Evolutionary conservation across 30 jellyfish, hydroid and myxozoan genomes (phyloP), one percentile per base, ranked within the genome.

Genomic region (Pelagia noctiluca): DNA sequence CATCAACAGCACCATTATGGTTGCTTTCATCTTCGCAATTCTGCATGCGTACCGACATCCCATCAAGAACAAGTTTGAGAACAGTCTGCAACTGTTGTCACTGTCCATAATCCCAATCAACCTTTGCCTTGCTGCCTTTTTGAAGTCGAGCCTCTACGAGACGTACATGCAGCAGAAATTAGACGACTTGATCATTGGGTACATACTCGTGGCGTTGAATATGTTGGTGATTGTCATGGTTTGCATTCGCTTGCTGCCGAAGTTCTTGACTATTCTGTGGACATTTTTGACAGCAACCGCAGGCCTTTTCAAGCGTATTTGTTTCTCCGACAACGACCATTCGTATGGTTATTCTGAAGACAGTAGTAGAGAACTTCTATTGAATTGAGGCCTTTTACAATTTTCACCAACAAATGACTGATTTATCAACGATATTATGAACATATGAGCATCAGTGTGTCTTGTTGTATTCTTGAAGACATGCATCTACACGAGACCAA

Each of bases 31-130:
- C 10, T 67, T 82, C 29, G 69, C 93, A 31, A 18, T 82, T n/a
- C 7, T 60, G 24, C 83, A 82, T 24, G 93, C 93, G 28, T 13
- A 19, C 42, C 49, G 32, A 64, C 50, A 69, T 10, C 93, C 93
- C 19, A 69, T 82, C 10, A 68, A 38, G 30, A 53, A 82, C 71
- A 21, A 36, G 22, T 46, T 54, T 50, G 93, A 82, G 76, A 70
- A 82, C 36, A 22, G 31, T 24, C 68, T 82, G 26, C 93, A 82
- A 75, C 34, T 82, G 35, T 10, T 82, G 53, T 68, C 93, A 28
- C 47, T 82, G 38, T 13, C 73, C 12, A 70, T 38, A 16, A 62
- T 82, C 18, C 76, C 76, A 25, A n/a, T 82, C 10, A 82, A 68
- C 36, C 93, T 82, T 36, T 38, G 69, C 18, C 24, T 69, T 24